phyloP scores from a whole-genome alignment of 2,888 invertebrate species.

The Euzophera pinguis region DNA sequence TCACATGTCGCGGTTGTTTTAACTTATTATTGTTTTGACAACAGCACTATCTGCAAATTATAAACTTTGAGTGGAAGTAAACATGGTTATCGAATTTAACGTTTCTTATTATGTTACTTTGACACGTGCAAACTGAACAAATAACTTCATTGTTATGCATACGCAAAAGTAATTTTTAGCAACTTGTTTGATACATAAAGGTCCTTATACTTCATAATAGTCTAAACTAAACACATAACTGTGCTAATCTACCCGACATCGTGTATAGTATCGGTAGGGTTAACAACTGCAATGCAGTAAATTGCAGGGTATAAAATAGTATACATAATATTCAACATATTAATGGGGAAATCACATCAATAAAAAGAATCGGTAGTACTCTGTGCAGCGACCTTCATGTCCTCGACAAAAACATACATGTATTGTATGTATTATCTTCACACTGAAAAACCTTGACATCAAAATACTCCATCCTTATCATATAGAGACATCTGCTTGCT shows the following conservation, averaged over 20 bases:
- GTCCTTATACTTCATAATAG: too few species aligned
- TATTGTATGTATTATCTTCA: constrained; percentile 8
- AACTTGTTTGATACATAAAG: not conserved
- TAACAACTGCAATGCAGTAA: too few species aligned
- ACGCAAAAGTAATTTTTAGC: not conserved
- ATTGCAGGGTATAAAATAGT: too few species aligned
- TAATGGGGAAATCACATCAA: not conserved
- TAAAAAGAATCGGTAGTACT: not conserved
- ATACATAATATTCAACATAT: too few species aligned
- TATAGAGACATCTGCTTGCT: not conserved
- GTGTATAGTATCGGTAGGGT: too few species aligned
- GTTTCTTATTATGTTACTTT: not conserved
- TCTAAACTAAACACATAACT: not conserved
- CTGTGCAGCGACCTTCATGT: not conserved
- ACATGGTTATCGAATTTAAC: constrained; percentile 14
- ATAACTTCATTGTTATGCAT: not conserved
- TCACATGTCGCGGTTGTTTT: constrained; percentile 13
- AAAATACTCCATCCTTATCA: constrained; percentile 10
- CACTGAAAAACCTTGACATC: constrained; percentile 11
- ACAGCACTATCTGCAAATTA: constrained; percentile 14
- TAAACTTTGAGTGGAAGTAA: constrained; percentile 15
- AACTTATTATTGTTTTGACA: too few species aligned
- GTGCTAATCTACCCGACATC: too few species aligned
- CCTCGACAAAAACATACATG: not conserved
- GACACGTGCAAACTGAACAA: not conserved